These are phyloP conservation scores for Diuraphis noxia DNA, from an alignment of 1,140 invertebrate species.

Conservation along the genomic window DNA sequence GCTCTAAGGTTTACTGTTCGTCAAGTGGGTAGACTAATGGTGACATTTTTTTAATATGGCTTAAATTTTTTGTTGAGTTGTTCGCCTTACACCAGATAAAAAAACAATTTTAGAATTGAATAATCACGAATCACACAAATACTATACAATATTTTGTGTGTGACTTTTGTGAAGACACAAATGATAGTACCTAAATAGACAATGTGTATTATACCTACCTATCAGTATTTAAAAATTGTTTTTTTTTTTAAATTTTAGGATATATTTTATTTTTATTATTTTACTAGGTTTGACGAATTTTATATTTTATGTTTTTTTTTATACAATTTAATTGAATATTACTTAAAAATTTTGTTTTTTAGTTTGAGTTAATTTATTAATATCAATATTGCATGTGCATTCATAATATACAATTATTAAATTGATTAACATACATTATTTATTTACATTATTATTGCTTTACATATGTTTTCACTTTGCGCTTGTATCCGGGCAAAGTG, in stretches of 20 bases:
- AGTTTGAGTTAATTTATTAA: background rate
- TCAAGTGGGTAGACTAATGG: background rate
- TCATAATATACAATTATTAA: background rate
- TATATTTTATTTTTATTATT: too few relatives aligned
- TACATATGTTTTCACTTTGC: background rate
- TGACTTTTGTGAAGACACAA: background rate
- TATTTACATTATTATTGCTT: background rate
- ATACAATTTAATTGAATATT: too few relatives aligned
- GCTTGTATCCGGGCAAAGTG: background rate
- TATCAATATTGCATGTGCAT: too few relatives aligned
- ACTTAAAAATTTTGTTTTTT: background rate
- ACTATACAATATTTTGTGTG: conserved; percentile 50
- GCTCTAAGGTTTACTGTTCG: background rate
- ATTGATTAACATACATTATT: background rate
- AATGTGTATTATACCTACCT: background rate
- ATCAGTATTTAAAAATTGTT: background rate
- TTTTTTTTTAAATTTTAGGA: too few relatives aligned
- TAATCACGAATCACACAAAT: conserved; percentile 58
- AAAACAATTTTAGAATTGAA: conserved; percentile 47
- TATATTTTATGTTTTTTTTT: too few relatives aligned
- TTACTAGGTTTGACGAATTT: too few relatives aligned
- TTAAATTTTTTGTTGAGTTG: conserved; percentile 59
- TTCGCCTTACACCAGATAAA: conserved; percentile 54
- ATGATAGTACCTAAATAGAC: too few relatives aligned
- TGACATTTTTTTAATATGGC: conserved; percentile 59